These are phyloP conservation scores for Brachypalpus laphriformis DNA, from an alignment of 2,888 invertebrate genomes.

Conservation along the genomic window DNA sequence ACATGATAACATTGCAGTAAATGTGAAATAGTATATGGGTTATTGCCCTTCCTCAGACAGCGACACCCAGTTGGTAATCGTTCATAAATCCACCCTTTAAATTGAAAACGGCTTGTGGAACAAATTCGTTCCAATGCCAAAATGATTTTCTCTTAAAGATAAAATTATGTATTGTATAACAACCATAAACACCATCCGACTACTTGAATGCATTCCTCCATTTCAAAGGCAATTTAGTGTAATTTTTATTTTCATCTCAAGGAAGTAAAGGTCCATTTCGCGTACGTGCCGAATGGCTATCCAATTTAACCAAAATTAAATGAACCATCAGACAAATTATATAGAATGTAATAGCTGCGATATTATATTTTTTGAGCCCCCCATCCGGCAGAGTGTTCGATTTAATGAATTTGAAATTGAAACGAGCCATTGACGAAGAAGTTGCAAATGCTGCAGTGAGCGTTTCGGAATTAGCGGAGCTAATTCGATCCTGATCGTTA, in stretches of 20 bases:
- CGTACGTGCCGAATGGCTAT: slow-evolving; percentile 57
- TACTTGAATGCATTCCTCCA: slow-evolving; percentile 44
- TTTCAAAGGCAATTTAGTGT: slow-evolving; percentile 40
- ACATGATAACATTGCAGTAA: too few relatives aligned
- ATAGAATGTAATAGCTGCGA: slow-evolving; percentile 55
- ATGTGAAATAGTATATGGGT: too few relatives aligned
- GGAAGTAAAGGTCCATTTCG: slow-evolving; percentile 15
- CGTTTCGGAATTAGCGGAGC: slow-evolving; percentile 41
- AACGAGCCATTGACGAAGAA: slow-evolving; percentile 23
- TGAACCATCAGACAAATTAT: slow-evolving; percentile 70
- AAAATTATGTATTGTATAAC: slow-evolving; percentile 29
- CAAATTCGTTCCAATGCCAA: neutral
- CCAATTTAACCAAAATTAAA: slow-evolving; percentile 69
- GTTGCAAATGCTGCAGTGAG: slow-evolving; percentile 1
- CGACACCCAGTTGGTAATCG: too few relatives aligned
- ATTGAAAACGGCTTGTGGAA: neutral
- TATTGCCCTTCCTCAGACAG: too few relatives aligned
- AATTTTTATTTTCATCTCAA: slow-evolving; percentile 50
- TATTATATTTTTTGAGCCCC: slow-evolving; percentile 32
- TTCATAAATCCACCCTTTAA: too few relatives aligned
- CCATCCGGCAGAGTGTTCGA: slow-evolving; percentile 14
- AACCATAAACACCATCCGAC: slow-evolving; percentile 54
- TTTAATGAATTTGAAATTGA: slow-evolving; percentile 67
- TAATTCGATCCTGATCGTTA: slow-evolving; percentile 45
- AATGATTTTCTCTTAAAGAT: neutral